Base-by-base conservation (phyloP, 53 echinoderm and acorn worm species). In the Stichopus horrens region DNA sequence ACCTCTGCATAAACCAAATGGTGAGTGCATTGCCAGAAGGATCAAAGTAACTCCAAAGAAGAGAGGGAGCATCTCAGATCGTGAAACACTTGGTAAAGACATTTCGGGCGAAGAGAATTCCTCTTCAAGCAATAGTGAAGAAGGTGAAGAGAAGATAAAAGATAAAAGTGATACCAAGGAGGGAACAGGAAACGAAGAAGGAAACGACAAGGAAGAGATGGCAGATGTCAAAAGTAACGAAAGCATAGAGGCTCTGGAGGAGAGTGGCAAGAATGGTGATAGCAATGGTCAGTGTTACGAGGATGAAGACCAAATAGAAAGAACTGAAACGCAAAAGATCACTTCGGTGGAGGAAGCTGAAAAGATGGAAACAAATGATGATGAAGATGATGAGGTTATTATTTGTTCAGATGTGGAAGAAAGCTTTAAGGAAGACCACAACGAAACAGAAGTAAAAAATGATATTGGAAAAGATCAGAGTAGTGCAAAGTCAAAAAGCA, bases 351-450 rank as follows among this genome's bases (percentile, higher is more conserved):
- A 23, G 11, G 78, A 76, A 55, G 84, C 23, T 55, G 83, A 88
- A 53, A 75, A 85, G 57, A 77, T 54, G 54, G 88, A 90, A 22
- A 55, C 19, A 18, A 23, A 52, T 23, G 52, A 9, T 37, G 52
- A 81, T 16, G 52, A 9, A n/a, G 52, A 81, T 16, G 77, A 73
- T 10, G 37, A 74, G 59, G 76, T 18, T 6, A 73, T 71, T 57
- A 87, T n/a, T 19, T 78, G 14, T 20, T 19, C 54, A 21, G 56
- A 88, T 2, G 79, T n/a, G 77, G 65, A 90, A 14, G 13, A 83
- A 59, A n/a, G 58, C 71, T 52, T 52, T 5, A 22, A 75, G 23
- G 21, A 16, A 60, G 9, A 54, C 9, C 0, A 0, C 5, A 76
- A 16, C 10, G 79, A 71, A 55, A 65, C 83, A 9, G 76, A 77